Evolutionary conservation across 2,113 vertebrate genomes (phyloP).

Genomic region (Neomonachus schauinslandi): DNA sequence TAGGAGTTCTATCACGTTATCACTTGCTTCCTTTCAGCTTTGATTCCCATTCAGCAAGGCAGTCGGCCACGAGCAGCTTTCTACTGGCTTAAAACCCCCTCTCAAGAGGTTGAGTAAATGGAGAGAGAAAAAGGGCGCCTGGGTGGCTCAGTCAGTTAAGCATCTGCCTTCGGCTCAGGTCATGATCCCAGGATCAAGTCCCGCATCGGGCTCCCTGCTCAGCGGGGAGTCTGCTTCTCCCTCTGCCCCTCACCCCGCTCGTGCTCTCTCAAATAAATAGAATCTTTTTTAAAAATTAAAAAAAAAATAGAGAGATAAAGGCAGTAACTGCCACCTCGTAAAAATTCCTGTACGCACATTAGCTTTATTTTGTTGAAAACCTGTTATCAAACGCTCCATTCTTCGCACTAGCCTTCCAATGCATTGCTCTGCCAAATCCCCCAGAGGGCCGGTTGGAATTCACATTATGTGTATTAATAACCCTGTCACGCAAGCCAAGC

Average conservation of each 20-base stretch:
- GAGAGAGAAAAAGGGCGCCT: neutral
- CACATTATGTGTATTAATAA: constrained; percentile 27
- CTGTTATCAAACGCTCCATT: neutral
- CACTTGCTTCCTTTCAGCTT: neutral
- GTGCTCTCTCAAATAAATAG: neutral
- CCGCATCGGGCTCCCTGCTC: neutral
- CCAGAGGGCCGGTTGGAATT: neutral
- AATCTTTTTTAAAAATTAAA: neutral
- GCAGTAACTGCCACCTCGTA: neutral
- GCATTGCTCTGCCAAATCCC: neutral
- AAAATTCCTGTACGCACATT: neutral
- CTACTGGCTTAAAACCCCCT: neutral
- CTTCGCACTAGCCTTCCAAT: neutral
- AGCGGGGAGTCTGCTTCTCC: too few relatives aligned
- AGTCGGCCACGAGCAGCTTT: neutral
- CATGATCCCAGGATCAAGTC: neutral
- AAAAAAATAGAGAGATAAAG: neutral
- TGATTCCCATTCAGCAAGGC: constrained; percentile 11
- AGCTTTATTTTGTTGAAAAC: constrained; percentile 4
- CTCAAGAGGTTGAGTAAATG: neutral
- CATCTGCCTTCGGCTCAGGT: neutral
- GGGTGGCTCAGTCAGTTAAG: too few relatives aligned
- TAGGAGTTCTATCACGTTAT: neutral
- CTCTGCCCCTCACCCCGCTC: too few relatives aligned
- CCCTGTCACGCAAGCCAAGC: constrained; percentile 58